A percentile compares a stretch with the other conserved stretches of the same genome.
These are phyloP conservation scores for Crossoptilon crossoptilon DNA, from an alignment of 2,797 vertebrate species.

Conservation along the genomic window DNA sequence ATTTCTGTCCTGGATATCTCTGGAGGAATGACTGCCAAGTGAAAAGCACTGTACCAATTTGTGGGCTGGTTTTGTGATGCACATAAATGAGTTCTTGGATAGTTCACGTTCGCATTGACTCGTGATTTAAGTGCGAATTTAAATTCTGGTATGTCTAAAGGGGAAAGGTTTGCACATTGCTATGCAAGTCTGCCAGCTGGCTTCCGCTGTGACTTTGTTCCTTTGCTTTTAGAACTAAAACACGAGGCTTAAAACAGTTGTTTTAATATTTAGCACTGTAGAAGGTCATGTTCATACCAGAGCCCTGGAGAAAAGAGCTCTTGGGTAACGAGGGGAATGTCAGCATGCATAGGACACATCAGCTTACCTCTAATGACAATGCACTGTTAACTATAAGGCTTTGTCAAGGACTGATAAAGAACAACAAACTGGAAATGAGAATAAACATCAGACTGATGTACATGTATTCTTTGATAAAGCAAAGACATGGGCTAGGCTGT, in stretches of 20 bases:
- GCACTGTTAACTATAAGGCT: not conserved
- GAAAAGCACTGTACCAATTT: constrained; percentile 45
- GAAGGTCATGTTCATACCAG: not conserved
- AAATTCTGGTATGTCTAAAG: constrained; percentile 36
- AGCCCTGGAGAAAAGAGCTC: constrained; percentile 9
- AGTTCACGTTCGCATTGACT: constrained; percentile 45
- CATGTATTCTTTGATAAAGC: not conserved
- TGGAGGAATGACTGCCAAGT: constrained; percentile 55
- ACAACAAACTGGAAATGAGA: not conserved
- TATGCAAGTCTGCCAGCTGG: constrained; percentile 58
- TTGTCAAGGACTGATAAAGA: not conserved
- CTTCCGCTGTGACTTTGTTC: not conserved
- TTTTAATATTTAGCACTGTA: constrained; percentile 37
- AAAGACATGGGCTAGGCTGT: not conserved
- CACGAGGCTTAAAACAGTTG: constrained; percentile 19
- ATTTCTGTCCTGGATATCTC: constrained; percentile 66
- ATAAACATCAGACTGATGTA: not conserved
- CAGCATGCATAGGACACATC: not conserved
- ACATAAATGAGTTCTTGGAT: constrained; percentile 67
- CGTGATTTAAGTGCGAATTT: constrained; percentile 53
- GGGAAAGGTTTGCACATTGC: constrained; percentile 19
- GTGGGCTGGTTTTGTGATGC: constrained; percentile 40
- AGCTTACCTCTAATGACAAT: not conserved
- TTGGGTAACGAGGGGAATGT: not conserved
- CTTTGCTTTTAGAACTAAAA: constrained; percentile 33